Conservation (phyloP, 2,113 vertebrate species). For the Tachuris rubrigastra region DNA sequence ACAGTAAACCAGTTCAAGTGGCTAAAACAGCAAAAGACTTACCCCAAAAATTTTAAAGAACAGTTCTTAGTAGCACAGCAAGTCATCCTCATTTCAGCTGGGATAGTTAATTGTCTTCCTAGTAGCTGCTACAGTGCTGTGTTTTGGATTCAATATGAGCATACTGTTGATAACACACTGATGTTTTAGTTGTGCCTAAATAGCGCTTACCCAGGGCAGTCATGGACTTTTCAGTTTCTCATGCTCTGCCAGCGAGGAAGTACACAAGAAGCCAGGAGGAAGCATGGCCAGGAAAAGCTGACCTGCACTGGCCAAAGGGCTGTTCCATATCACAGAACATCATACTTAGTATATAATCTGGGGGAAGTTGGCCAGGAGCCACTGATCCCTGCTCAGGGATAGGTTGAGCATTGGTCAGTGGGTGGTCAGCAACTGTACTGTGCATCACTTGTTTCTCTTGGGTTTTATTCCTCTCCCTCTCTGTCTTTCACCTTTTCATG, state of each 20-base stretch:
- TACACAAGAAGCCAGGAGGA: neutral
- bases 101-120: neutral
- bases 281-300: neutral
- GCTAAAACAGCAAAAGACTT: neutral
- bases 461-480: neutral
- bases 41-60: neutral
- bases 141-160: neutral
- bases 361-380: neutral
- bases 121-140: neutral
- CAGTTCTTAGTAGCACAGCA: neutral
- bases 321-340: neutral
- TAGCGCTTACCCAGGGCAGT: neutral
- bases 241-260: neutral
- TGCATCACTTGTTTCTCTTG: neutral
- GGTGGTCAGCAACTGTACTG: neutral
- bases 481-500: neutral
- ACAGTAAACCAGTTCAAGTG: neutral
- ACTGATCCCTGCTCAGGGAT: too few species aligned
- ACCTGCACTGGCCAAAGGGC: neutral
- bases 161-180: neutral
- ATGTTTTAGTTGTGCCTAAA: neutral
- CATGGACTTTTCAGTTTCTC: neutral
- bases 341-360: neutral
- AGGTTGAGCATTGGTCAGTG: neutral
- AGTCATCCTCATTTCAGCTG: neutral